phyloP scores from a whole-genome alignment of 2,113 vertebrate species.

The Zeus faber region DNA sequence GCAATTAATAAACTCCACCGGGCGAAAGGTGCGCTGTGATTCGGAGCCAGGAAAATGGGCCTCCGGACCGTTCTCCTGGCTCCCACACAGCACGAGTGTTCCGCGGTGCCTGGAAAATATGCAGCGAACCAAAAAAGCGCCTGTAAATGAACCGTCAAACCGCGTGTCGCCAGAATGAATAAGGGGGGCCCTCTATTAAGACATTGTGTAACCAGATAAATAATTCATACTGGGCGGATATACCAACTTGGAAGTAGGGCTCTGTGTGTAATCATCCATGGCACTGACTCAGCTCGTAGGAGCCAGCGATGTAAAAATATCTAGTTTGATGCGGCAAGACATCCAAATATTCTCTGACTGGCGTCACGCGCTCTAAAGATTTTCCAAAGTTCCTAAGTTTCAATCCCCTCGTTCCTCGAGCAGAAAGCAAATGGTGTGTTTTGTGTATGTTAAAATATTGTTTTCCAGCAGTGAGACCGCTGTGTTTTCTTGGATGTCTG shows the following conservation, averaged over 20 bases:
- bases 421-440: too few relatives aligned
- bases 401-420: too few relatives aligned
- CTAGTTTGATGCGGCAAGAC: slow-evolving; percentile 33
- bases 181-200: slow-evolving; percentile 44
- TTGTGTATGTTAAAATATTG: too few relatives aligned
- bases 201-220: slow-evolving; percentile 45
- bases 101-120: slow-evolving; percentile 39
- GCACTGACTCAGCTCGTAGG: background rate
- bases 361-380: too few relatives aligned
- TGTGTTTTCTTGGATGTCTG: too few relatives aligned
- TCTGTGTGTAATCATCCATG: background rate
- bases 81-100: slow-evolving; percentile 49
- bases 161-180: slow-evolving; percentile 37
- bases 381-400: too few relatives aligned
- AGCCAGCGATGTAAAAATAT: slow-evolving; percentile 10
- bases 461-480: too few relatives aligned
- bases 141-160: slow-evolving; percentile 40
- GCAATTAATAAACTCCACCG: slow-evolving; percentile 65
- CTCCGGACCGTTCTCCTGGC: slow-evolving; percentile 21
- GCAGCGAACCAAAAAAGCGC: slow-evolving; percentile 20
- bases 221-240: slow-evolving; percentile 37
- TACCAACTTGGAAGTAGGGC: slow-evolving; percentile 12
- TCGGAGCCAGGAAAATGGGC: slow-evolving; percentile 42
- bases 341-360: too few relatives aligned
- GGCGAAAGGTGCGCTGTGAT: slow-evolving; percentile 51